phyloP scores from a whole-genome alignment of 2,888 invertebrate species.

The Conops quadrifasciatus region DNA sequence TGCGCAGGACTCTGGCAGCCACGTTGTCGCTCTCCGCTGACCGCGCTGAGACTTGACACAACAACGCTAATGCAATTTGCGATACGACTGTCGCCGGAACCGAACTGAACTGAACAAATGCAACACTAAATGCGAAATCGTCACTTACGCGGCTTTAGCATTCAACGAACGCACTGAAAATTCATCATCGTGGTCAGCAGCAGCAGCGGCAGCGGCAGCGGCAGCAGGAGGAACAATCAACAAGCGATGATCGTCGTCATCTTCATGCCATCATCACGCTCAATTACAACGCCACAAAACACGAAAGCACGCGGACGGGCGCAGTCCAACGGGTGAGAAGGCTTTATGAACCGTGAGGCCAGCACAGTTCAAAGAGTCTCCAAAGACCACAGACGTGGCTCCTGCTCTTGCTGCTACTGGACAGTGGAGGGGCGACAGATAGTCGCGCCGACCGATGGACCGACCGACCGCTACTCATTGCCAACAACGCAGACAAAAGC shows the following conservation, averaged over 20 bases:
- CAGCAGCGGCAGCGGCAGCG: neutral
- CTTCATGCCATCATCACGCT: slow-evolving; percentile 23
- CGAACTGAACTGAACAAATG: slow-evolving; percentile 4
- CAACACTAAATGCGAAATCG: slow-evolving; percentile 20
- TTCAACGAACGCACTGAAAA: neutral
- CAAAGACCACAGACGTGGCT: slow-evolving; percentile 19
- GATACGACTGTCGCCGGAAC: neutral
- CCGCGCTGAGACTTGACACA: neutral
- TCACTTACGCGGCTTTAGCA: slow-evolving; percentile 7
- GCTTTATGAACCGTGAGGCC: slow-evolving; percentile 14
- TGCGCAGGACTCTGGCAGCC: neutral
- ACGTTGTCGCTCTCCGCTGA: neutral
- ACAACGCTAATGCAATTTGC: slow-evolving; percentile 26
- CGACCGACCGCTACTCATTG: slow-evolving; percentile 5
- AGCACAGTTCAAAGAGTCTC: slow-evolving; percentile 10
- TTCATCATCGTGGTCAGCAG: slow-evolving; percentile 4
- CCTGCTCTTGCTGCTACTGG: slow-evolving; percentile 5
- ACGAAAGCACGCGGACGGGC: slow-evolving; percentile 16
- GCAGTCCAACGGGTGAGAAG: neutral
- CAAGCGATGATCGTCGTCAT: slow-evolving; percentile 16
- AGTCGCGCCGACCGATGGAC: neutral
- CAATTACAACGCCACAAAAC: slow-evolving; percentile 29
- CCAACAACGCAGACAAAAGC: slow-evolving; percentile 23
- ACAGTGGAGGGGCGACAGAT: neutral
- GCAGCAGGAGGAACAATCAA: slow-evolving; percentile 12